Conservation (phyloP, 2,113 vertebrate species). For the Siniperca knerii region DNA sequence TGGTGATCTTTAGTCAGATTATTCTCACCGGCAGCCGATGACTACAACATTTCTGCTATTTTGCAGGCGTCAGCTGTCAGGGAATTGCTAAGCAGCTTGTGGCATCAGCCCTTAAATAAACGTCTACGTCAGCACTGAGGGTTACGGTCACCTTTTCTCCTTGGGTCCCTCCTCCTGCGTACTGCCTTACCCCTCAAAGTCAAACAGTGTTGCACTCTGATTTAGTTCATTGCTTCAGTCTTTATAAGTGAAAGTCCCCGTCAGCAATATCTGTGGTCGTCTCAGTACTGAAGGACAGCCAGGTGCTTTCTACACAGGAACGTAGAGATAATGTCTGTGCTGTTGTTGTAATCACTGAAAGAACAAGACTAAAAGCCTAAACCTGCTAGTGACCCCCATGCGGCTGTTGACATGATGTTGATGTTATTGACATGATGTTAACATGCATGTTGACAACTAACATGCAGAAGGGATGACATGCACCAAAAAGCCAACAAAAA, state of each 20-base stretch:
- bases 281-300: conserved; percentile 48
- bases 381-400: background rate
- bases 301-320: background rate
- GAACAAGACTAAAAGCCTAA: background rate
- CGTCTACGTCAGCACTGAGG: conserved; percentile 38
- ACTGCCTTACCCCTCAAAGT: conserved; percentile 52
- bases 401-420: background rate
- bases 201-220: conserved; percentile 19
- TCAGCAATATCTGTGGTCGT: conserved; percentile 58
- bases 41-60: background rate
- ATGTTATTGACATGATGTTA: background rate
- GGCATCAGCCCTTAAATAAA: conserved; percentile 44
- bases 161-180: conserved; percentile 10
- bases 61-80: conserved; percentile 33
- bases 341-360: background rate
- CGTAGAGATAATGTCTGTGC: background rate
- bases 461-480: background rate
- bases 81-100: conserved; percentile 36
- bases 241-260: conserved; percentile 15
- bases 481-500: background rate
- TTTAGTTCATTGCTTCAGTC: conserved; percentile 29
- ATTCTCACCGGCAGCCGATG: background rate
- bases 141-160: conserved; percentile 32
- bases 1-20: conserved; percentile 1
- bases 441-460: background rate